phyloP scores from a whole-genome alignment of 2,797 vertebrate genomes.

The Prionace glauca region DNA sequence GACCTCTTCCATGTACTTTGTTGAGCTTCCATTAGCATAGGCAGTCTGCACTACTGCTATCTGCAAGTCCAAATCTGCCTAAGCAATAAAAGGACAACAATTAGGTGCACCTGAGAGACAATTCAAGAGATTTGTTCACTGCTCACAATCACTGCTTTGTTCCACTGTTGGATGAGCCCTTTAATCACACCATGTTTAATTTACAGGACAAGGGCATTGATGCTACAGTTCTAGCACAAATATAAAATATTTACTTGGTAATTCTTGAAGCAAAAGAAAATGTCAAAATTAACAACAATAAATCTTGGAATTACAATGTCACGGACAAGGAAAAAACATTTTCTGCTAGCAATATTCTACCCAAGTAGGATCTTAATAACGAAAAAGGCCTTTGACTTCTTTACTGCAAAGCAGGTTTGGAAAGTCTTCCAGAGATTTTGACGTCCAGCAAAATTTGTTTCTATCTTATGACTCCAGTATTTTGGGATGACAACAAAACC shows the following conservation, averaged over 20 bases:
- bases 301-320: background rate
- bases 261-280: too few species aligned
- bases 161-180: background rate
- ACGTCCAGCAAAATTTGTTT: too few species aligned
- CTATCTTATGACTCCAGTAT: too few species aligned
- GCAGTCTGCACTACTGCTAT: conserved; percentile 91
- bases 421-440: too few species aligned
- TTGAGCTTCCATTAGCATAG: conserved; percentile 91
- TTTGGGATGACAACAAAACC: too few species aligned
- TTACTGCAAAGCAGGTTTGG: too few species aligned
- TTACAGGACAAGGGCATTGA: background rate
- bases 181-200: background rate
- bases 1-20: conserved; percentile 74
- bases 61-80: conserved; percentile 72
- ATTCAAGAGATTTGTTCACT: too few species aligned
- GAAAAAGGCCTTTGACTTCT: too few species aligned
- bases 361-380: background rate
- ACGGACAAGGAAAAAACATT: background rate
- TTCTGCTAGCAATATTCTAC: background rate
- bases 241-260: too few species aligned
- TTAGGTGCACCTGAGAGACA: background rate
- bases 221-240: too few species aligned
- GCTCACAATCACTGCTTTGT: background rate
- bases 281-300: too few species aligned
- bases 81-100: conserved; percentile 42